Percentiles rank a stretch among this genome's conserved stretches.
Conservation (phyloP, 2,113 vertebrate species). For the Aplodontia rufa region DNA sequence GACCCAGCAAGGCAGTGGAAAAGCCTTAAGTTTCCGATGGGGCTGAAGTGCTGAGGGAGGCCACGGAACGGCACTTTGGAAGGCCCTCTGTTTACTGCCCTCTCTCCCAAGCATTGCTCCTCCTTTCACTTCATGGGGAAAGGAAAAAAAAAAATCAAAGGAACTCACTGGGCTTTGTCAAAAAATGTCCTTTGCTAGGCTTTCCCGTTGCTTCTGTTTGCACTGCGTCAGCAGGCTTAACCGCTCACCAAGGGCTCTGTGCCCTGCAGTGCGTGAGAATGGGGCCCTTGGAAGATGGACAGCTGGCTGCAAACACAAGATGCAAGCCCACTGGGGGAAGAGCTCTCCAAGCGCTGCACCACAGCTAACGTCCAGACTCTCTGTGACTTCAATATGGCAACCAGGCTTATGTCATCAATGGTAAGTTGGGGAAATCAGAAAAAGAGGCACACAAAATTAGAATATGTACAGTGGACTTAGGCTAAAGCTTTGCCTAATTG, state of each 20-base stretch:
- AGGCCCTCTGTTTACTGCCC: neutral
- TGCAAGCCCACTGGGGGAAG: neutral
- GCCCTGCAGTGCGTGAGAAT: neutral
- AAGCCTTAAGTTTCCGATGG: no score
- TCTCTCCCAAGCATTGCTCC: neutral
- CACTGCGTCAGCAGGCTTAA: neutral
- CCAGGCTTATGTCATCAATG: neutral
- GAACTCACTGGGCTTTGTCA: neutral
- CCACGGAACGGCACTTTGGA: neutral
- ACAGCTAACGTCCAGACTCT: neutral
- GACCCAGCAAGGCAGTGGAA: neutral
- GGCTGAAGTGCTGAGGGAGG: neutral
- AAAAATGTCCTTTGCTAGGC: neutral
- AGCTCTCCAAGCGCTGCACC: neutral
- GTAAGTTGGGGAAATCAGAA: conserved; percentile 6
- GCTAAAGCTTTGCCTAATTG: conserved; percentile 42
- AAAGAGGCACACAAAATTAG: conserved; percentile 27
- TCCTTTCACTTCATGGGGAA: neutral
- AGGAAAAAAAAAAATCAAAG: neutral
- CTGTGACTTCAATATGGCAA: neutral
- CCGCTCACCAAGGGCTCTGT: neutral
- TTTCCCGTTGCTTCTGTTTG: no score
- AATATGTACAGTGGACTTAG: fast-evolving
- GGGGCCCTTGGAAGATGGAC: neutral
- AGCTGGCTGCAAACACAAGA: neutral